Evolutionary conservation across 2,113 vertebrate genomes (phyloP), one percentile per base, ranked within the genome.

Genomic region (Ceyx margarethae): DNA sequence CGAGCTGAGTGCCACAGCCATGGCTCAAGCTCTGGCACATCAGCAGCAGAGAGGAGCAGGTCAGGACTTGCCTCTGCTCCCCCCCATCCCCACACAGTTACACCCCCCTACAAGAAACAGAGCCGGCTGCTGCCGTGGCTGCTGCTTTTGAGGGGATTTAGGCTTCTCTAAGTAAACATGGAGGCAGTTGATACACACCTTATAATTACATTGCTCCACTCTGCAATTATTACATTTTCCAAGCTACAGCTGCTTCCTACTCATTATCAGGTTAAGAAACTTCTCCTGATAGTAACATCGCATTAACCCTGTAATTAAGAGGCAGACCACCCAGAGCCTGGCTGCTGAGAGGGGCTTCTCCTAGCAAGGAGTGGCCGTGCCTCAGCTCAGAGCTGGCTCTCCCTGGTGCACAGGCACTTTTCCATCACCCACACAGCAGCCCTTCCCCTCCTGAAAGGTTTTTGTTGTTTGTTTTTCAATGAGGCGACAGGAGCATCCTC

Each of bases 161-260:
- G 23, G 76, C 92, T 91, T 58, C 78, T 51, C 91, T 95, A 84
- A 93, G 95, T 92, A 96, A 96, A 96, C 94, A 95, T 13, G 87
- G 96, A 94, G 87, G 89, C 94, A 96, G 95, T 88, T 72, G 96
- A 91, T 94, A 84, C 94, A 94, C 96, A 96, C 95, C 95, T 96
- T 96, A 75, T 97, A 96, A 96, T 97, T 96, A 97, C 95, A 87
- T 74, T 76, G 76, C 95, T 96, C 87, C 91, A 58, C 95, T 96
- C 95, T 96, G 93, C 96, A 97, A 97, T 96, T 97, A 97, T 96
- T 96, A 95, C 90, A 96, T 96, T 97, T 96, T 96, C 95, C 96
- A 96, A 93, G 94, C 96, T 96, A 79, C 95, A 97, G 95, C 96
- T 97, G 95, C 96, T 97, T 97, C 96, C 96, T 91, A 91, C 95